phyloP scores from a whole-genome alignment of 2,797 vertebrate genomes.

The Ciconia nigra region DNA sequence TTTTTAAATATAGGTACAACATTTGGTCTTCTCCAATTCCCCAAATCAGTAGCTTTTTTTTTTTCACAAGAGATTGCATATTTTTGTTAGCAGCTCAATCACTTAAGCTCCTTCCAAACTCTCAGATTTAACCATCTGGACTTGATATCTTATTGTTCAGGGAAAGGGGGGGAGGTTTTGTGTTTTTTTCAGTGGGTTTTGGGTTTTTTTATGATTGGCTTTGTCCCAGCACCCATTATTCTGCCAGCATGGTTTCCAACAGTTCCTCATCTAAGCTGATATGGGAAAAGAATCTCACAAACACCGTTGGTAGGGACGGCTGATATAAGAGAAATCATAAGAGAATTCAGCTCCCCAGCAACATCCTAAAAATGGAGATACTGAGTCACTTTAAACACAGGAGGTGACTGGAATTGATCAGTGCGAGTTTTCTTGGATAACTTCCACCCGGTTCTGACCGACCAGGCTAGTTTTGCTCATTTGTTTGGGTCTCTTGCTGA shows the following conservation, averaged over 20 bases:
- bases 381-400: constrained; percentile 65
- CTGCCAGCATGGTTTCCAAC: not conserved
- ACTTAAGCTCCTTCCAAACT: constrained; percentile 66
- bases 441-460: constrained; percentile 36
- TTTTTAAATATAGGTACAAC: constrained; percentile 64
- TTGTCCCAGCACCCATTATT: constrained; percentile 39
- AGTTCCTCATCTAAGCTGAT: constrained; percentile 31
- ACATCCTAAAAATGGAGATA: constrained; percentile 67
- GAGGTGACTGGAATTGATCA: constrained; percentile 63
- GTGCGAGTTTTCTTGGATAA: constrained; percentile 43
- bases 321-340: constrained; percentile 38
- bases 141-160: constrained; percentile 51
- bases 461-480: constrained; percentile 35
- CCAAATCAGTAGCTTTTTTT: not conserved
- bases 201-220: not conserved
- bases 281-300: constrained; percentile 9
- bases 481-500: constrained; percentile 44
- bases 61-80: constrained; percentile 36
- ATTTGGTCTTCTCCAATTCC: constrained; percentile 51
- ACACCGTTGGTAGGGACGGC: constrained; percentile 3
- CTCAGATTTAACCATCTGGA: constrained; percentile 60
- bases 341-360: constrained; percentile 53
- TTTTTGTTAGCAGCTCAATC: constrained; percentile 65
- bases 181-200: not conserved
- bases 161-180: not conserved